These are phyloP conservation scores for Cherax quadricarinatus DNA, from an alignment of 1,140 invertebrate genomes.

Conservation along the genomic window DNA sequence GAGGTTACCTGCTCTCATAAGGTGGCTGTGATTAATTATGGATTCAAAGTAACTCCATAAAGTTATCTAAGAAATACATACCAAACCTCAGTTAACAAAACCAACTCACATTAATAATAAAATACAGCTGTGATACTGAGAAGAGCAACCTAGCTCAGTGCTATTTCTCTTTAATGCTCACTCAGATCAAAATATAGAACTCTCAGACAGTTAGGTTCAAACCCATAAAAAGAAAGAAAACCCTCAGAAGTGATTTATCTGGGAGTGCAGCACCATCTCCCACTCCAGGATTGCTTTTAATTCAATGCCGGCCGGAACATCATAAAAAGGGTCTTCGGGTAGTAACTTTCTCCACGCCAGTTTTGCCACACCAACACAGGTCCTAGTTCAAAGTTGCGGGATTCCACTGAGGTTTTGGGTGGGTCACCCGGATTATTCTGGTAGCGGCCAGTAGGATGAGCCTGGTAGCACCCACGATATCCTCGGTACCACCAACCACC, in stretches of 20 bases:
- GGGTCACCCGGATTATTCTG: constrained; percentile 57
- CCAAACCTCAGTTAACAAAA: not conserved
- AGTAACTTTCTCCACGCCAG: constrained; percentile 67
- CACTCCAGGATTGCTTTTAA: constrained; percentile 7
- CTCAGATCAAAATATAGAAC: not conserved
- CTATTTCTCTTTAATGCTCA: not conserved
- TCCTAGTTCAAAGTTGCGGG: constrained; percentile 67
- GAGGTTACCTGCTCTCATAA: not conserved
- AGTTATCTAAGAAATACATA: not conserved
- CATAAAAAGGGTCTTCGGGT: constrained; percentile 56
- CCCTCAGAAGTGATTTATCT: not conserved
- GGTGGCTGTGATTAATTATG: not conserved
- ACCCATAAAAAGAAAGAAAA: not conserved
- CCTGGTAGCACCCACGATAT: constrained; percentile 72
- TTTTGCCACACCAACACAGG: constrained; percentile 68
- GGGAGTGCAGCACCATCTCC: not conserved
- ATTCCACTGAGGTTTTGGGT: constrained; percentile 40
- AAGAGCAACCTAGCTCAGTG: not conserved
- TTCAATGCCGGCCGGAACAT: constrained; percentile 63
- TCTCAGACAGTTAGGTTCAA: not conserved
- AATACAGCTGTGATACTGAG: not conserved
- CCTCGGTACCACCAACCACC: constrained; percentile 72
- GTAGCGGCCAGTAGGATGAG: constrained; percentile 69
- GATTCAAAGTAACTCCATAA: not conserved
- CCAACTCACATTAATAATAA: not conserved